These are phyloP conservation scores for Sarcoramphus papa DNA, from an alignment of 2,797 vertebrate species.

Conservation along the genomic window DNA sequence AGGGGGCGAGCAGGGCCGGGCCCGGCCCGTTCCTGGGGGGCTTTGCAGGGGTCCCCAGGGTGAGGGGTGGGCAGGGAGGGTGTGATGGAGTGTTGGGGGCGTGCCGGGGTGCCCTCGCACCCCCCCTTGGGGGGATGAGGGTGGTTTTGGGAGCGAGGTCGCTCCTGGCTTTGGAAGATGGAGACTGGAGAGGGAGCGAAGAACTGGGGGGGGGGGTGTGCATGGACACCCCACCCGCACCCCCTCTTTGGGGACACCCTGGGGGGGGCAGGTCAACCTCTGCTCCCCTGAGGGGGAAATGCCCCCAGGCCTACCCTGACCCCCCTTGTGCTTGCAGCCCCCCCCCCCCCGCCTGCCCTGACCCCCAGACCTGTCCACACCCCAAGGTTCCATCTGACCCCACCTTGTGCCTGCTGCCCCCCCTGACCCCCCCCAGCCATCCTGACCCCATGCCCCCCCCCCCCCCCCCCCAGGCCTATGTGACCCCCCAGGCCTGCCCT, in stretches of 20 bases:
- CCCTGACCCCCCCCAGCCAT: no score
- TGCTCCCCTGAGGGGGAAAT: neutral
- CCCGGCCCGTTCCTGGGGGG: accelerated
- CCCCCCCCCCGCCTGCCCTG: neutral
- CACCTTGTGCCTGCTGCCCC: no score
- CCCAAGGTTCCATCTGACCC: neutral
- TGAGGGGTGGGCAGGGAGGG: no score
- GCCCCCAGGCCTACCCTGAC: neutral
- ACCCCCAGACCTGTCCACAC: neutral
- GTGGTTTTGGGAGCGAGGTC: neutral
- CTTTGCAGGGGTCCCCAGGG: neutral
- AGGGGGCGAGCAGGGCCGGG: accelerated
- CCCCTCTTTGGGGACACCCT: neutral
- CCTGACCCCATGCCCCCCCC: neutral
- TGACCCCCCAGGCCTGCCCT: no score
- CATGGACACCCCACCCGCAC: neutral
- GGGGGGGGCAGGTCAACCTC: neutral
- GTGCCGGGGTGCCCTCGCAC: neutral
- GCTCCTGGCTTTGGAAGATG: neutral
- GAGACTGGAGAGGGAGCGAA: neutral
- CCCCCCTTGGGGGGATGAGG: accelerated
- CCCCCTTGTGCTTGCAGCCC: neutral
- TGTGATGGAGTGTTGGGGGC: neutral
- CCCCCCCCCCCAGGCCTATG: no score
- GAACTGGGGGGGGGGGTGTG: neutral